Evolutionary conservation across 2,888 invertebrate species (phyloP).

Genomic region (Acronicta leporina): DNA sequence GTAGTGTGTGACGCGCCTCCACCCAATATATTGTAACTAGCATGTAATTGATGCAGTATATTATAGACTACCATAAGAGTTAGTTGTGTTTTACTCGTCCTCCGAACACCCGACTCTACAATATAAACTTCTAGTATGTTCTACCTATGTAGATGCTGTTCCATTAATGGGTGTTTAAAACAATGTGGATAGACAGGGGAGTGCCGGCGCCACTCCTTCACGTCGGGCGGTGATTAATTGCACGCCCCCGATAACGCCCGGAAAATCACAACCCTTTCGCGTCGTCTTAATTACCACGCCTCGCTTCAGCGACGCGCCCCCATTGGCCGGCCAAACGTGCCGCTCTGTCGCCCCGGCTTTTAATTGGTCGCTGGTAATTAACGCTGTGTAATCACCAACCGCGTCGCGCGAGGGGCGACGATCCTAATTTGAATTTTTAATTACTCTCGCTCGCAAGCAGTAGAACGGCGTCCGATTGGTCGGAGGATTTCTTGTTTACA

Average conservation of each 20-base stretch:
- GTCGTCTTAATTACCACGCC: conserved; percentile 87
- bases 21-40: no score
- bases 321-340: conserved; percentile 73
- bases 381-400: conserved; percentile 85
- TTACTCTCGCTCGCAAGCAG: conserved; percentile 68
- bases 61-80: no score
- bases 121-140: conserved; percentile 13
- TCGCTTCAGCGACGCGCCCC: conserved; percentile 78
- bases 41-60: no score
- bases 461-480: conserved; percentile 75
- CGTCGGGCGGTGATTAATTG: conserved; percentile 78
- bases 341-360: conserved; percentile 79
- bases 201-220: conserved; percentile 69
- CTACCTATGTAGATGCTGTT: conserved; percentile 14
- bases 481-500: conserved; percentile 69
- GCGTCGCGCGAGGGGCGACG: conserved; percentile 79
- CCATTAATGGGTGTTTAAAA: conserved; percentile 54
- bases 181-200: conserved; percentile 65
- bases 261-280: conserved; percentile 88
- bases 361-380: conserved; percentile 88
- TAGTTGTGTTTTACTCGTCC: no score
- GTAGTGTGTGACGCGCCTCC: no score
- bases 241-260: conserved; percentile 78
- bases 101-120: no score
- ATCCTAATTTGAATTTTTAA: conserved; percentile 88